Evolutionary conservation across 2,888 invertebrate species (phyloP).

Genomic region (Galeruca laticollis): DNA sequence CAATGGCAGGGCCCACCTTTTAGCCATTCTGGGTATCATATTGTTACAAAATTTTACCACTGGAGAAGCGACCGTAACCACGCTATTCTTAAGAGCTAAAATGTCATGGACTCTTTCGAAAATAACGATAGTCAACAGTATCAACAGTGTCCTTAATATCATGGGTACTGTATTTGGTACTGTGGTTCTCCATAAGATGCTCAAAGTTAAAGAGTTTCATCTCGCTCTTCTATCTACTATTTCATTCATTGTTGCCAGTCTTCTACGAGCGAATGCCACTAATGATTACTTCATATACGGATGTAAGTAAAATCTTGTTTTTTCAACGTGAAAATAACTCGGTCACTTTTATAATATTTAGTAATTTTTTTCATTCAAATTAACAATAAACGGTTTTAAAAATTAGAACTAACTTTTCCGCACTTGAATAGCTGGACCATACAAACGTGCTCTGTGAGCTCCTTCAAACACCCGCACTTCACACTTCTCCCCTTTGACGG

Average conservation of each 20-base stretch:
- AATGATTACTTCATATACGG: slow-evolving; percentile 70
- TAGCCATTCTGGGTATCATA: slow-evolving; percentile 66
- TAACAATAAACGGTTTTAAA: too few species aligned
- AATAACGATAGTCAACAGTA: slow-evolving; percentile 72
- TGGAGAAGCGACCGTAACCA: slow-evolving; percentile 71
- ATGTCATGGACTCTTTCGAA: slow-evolving; percentile 77
- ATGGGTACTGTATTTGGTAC: slow-evolving; percentile 72
- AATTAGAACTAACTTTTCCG: too few species aligned
- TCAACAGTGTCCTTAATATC: slow-evolving; percentile 69
- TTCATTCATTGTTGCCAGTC: slow-evolving; percentile 56
- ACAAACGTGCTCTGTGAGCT: too few species aligned
- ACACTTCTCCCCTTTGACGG: too few species aligned
- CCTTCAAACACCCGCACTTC: too few species aligned
- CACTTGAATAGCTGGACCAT: too few species aligned
- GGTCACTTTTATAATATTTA: too few species aligned
- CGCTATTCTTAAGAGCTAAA: slow-evolving; percentile 73
- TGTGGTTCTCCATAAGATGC: slow-evolving; percentile 69
- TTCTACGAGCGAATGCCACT: slow-evolving; percentile 64
- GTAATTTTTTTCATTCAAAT: too few species aligned
- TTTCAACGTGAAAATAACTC: too few species aligned
- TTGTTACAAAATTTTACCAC: slow-evolving; percentile 63
- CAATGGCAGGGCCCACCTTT: slow-evolving; percentile 69
- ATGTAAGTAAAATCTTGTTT: slow-evolving; percentile 63
- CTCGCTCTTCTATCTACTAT: slow-evolving; percentile 65
- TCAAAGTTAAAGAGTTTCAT: slow-evolving; percentile 66